Evolutionary conservation across 2,113 vertebrate genomes (phyloP), one percentile per base, ranked within the genome.

Genomic region (Ophthalmolycus amberensis): DNA sequence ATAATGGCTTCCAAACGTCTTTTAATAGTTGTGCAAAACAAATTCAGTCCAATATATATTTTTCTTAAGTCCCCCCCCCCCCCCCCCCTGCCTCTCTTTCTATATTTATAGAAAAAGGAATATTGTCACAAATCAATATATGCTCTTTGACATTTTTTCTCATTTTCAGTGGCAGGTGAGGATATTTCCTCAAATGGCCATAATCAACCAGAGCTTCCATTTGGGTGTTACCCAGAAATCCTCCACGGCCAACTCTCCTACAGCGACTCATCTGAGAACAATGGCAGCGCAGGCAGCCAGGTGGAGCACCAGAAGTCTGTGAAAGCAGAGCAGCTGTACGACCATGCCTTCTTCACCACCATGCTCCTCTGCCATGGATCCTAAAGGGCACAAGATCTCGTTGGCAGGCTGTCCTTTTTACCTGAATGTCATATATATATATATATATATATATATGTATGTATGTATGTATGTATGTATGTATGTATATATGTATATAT

Each of bases 311-410:
- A 95, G 88, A 96, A 91, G 89, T 96, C 95, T 11, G 94, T 97
- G 71, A 96, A 92, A 85, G 96, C 94, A 1, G 97, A 96, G 79
- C 94, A 97, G 91, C 91, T 95, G 27, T 98, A 97, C 0, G 93
- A 97, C 85, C 94, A 95, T 40, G 94, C 96, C 27, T 88, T 97
- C 85, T 95, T 96, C 90, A 96, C 95, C 86, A 95, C 96, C 89
- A 94, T 97, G 96, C 96, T 97, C 81, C 96, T 98, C 75, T 97
- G 96, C 85, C 97, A 96, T 0, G 96, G 97, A 67, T 98, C 96
- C 52, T 98, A 96, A 95, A 77, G 38, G 37, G 34, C 9, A 77
- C 77, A 68, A 15, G 18, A 66, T 67, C 8, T n/a, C 6, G 12
- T 22, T 58, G 12, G 77, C 64, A 56, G 9, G 40, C 69, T 10